These are phyloP conservation scores for Antheraea pernyi DNA, from an alignment of 1,140 invertebrate species.

Conservation along the genomic window DNA sequence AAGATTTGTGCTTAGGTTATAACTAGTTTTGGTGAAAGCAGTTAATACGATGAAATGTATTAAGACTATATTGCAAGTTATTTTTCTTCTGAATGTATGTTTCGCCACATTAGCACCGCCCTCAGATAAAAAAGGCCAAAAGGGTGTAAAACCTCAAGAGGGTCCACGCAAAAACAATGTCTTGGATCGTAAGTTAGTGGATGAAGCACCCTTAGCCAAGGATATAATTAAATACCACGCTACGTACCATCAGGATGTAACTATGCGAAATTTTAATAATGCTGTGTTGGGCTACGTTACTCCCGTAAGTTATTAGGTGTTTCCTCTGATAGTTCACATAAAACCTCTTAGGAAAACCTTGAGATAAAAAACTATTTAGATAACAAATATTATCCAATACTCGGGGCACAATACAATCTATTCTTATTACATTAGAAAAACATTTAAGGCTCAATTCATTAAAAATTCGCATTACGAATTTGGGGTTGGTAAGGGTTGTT, in stretches of 20 bases:
- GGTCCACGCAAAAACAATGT: conserved; percentile 85
- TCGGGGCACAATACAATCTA: background rate
- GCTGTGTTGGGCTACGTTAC: conserved; percentile 93
- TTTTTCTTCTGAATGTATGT: conserved; percentile 54
- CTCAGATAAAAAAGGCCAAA: conserved; percentile 71
- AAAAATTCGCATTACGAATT: too few relatives aligned
- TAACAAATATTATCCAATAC: background rate
- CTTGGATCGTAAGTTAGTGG: conserved; percentile 84
- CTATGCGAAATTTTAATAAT: conserved; percentile 83
- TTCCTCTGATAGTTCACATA: background rate
- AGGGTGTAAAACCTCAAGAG: conserved; percentile 74
- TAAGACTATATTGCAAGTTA: conserved; percentile 44
- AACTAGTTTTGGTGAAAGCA: background rate
- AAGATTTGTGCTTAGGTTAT: background rate
- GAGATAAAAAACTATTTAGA: background rate
- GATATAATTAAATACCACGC: conserved; percentile 89
- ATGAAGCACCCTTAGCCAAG: conserved; percentile 81
- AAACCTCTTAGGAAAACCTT: background rate
- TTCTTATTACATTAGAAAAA: background rate
- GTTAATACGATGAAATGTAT: conserved; percentile 51
- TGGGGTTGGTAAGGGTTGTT: too few relatives aligned
- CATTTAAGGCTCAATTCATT: too few relatives aligned
- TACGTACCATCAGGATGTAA: conserved; percentile 85
- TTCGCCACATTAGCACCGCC: conserved; percentile 77
- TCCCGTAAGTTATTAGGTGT: conserved; percentile 81